Percentiles rank a stretch among this genome's conserved stretches.
Evolutionary conservation across 2,888 invertebrate genomes (phyloP).

Genomic region (Germaria angustata): DNA sequence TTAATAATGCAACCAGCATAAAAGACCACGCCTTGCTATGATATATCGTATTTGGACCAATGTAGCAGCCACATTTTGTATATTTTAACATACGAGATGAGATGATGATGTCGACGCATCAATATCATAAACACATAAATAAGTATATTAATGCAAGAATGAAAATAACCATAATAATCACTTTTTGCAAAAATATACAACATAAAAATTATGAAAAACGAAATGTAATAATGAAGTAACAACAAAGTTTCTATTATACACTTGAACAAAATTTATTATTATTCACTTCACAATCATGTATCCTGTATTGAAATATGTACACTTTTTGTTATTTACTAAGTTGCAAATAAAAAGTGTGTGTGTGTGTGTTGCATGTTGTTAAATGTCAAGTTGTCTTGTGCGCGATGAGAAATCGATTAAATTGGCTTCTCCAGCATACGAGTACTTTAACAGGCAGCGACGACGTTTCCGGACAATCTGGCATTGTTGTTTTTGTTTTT

Average conservation of each 20-base stretch:
- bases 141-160: slow-evolving; percentile 53
- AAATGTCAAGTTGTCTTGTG: no score
- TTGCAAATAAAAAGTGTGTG: no score
- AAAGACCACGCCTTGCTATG: slow-evolving; percentile 44
- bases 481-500: no score
- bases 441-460: no score
- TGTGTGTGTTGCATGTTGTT: no score
- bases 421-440: no score
- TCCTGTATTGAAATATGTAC: neutral
- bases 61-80: slow-evolving; percentile 34
- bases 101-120: slow-evolving; percentile 22
- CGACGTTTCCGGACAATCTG: no score
- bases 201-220: slow-evolving; percentile 35
- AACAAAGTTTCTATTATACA: neutral
- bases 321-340: neutral
- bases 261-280: neutral
- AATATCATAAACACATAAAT: slow-evolving; percentile 51
- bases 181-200: slow-evolving; percentile 44
- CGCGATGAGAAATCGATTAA: no score
- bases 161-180: slow-evolving; percentile 58
- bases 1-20: slow-evolving; percentile 1
- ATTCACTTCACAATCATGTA: neutral
- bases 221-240: slow-evolving; percentile 18
- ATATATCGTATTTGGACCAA: slow-evolving; percentile 12
- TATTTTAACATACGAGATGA: slow-evolving; percentile 10